Percentiles rank a stretch among this genome's conserved stretches.
phyloP scores from a whole-genome alignment of 2,113 vertebrate genomes.

The Eretmochelys imbricata region DNA sequence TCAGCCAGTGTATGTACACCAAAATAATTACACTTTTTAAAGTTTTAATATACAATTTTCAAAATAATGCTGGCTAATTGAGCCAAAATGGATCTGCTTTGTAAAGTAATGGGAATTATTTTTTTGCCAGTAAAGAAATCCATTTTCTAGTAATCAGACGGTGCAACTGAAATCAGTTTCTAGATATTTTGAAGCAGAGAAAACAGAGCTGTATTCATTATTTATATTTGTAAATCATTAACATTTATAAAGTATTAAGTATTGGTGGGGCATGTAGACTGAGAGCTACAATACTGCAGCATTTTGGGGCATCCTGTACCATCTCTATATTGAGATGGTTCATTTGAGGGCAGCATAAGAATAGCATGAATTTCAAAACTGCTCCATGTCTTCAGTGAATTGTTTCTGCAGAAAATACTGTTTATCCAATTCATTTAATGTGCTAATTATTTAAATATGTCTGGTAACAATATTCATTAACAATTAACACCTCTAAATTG shows the following conservation, averaged over 20 bases:
- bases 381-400: neutral
- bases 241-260: conserved; percentile 27
- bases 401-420: neutral
- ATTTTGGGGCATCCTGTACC: neutral
- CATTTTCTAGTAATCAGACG: neutral
- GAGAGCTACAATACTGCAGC: neutral
- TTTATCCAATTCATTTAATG: conserved; percentile 26
- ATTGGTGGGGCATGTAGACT: neutral
- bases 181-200: neutral
- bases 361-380: conserved; percentile 13
- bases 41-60: conserved; percentile 9
- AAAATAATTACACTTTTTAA: conserved; percentile 9
- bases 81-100: neutral
- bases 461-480: conserved; percentile 5
- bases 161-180: neutral
- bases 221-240: conserved; percentile 44
- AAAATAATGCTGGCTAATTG: neutral
- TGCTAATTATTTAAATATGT: neutral
- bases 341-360: neutral
- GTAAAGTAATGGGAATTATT: neutral
- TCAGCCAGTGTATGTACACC: neutral
- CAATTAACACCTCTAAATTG: conserved; percentile 24
- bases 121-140: conserved; percentile 3
- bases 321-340: conserved; percentile 3
- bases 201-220: conserved; percentile 28